A percentile compares a stretch with the other conserved stretches of the same genome.
Evolutionary conservation across 2,113 vertebrate genomes (phyloP).

Genomic region (Hippocampus barbouri): DNA sequence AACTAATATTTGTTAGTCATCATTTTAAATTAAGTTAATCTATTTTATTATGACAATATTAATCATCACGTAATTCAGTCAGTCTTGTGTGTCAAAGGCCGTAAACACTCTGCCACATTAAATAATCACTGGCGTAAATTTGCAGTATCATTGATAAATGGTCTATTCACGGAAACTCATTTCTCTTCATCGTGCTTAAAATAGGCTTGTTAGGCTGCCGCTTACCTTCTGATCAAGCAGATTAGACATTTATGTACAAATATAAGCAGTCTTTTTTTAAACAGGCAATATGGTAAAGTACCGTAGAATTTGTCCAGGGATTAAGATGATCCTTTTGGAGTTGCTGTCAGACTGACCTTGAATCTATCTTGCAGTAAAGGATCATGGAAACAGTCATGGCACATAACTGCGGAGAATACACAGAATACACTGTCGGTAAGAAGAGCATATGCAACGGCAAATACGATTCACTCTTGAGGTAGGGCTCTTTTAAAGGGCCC

Average conservation of each 20-base stretch:
- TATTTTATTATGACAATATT: slow-evolving; percentile 19
- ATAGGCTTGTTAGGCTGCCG: slow-evolving; percentile 26
- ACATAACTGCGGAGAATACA: slow-evolving; percentile 51
- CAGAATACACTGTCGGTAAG: background rate
- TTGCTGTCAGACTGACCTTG: slow-evolving; percentile 2
- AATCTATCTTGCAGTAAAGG: slow-evolving; percentile 64
- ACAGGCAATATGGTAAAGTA: background rate
- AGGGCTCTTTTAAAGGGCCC: too few species aligned
- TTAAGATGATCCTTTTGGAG: background rate
- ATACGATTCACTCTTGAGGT: background rate
- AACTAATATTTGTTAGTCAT: background rate
- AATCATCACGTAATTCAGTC: slow-evolving; percentile 16
- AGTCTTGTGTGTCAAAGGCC: background rate
- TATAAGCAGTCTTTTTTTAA: background rate
- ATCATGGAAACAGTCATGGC: slow-evolving; percentile 72
- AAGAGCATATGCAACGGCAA: too few species aligned
- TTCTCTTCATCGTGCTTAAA: slow-evolving; percentile 23
- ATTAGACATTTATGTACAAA: slow-evolving; percentile 5
- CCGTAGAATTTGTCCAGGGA: slow-evolving; percentile 7
- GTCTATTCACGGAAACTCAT: slow-evolving; percentile 17
- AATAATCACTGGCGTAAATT: slow-evolving; percentile 1
- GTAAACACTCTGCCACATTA: background rate
- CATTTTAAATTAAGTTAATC: background rate
- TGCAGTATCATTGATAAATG: slow-evolving; percentile 17
- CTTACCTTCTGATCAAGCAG: slow-evolving; percentile 34